Evolutionary conservation across 2,113 vertebrate genomes (phyloP).

Genomic region (Athene noctua): DNA sequence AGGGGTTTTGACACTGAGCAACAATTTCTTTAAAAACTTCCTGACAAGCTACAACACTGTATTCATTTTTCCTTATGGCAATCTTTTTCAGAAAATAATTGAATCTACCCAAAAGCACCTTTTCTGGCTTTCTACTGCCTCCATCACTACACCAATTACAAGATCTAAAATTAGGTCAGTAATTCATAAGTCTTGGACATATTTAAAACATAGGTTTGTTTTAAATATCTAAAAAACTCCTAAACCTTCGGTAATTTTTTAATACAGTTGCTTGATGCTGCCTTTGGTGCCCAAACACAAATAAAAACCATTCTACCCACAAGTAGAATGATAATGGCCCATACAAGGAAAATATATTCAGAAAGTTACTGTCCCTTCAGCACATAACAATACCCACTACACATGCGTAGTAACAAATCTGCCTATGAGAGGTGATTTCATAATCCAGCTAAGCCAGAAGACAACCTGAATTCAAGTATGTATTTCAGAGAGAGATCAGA

Average conservation of each 20-base stretch:
- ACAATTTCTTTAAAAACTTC: neutral
- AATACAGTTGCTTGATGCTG: neutral
- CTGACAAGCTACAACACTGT: neutral
- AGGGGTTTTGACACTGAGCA: neutral
- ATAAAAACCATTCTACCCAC: neutral
- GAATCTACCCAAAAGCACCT: neutral
- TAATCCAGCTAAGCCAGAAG: neutral
- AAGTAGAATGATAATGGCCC: neutral
- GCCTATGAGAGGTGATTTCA: neutral
- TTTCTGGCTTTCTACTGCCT: neutral
- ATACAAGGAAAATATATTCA: neutral
- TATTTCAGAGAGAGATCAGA: neutral
- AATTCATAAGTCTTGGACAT: neutral
- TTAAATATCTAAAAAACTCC: neutral
- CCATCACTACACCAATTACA: neutral
- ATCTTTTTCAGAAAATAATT: constrained; percentile 34
- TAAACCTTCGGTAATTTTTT: neutral
- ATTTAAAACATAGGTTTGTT: neutral
- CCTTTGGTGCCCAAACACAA: neutral
- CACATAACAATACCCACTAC: neutral
- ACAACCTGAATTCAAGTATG: neutral
- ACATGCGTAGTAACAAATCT: neutral
- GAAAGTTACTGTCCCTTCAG: neutral
- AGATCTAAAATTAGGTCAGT: neutral
- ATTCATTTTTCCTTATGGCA: neutral